phyloP scores from a whole-genome alignment of 1,140 invertebrate species.

The Antheraea mylitta region DNA sequence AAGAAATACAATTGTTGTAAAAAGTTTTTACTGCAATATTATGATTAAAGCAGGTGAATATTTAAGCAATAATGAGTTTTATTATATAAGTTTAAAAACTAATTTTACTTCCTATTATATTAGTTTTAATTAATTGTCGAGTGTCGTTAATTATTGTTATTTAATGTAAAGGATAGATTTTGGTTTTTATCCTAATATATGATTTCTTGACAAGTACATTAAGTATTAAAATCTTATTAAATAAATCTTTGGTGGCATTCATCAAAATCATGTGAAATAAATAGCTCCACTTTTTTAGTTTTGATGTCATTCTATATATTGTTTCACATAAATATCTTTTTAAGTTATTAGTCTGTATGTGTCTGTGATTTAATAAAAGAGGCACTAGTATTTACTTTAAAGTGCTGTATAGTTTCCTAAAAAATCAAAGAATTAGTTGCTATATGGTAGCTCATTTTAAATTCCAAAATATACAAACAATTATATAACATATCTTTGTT shows the following conservation, averaged over 20 bases:
- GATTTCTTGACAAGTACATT: neutral
- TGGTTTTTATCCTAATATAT: neutral
- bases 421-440: neutral
- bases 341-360: constrained; percentile 2
- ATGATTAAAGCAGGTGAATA: no score
- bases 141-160: neutral
- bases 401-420: neutral
- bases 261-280: no score
- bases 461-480: neutral
- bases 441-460: neutral
- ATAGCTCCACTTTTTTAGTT: no score
- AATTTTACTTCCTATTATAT: constrained; percentile 3
- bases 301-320: neutral
- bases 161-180: neutral
- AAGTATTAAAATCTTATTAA: neutral
- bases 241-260: no score
- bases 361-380: constrained; percentile 28
- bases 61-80: no score
- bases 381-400: constrained; percentile 21
- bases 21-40: no score
- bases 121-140: neutral
- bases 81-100: neutral
- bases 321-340: neutral
- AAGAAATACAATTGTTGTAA: no score
- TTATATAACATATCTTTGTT: neutral